Base-by-base conservation (phyloP, 2,797 vertebrate species). In the Lepidocolaptes lacrymiger region DNA sequence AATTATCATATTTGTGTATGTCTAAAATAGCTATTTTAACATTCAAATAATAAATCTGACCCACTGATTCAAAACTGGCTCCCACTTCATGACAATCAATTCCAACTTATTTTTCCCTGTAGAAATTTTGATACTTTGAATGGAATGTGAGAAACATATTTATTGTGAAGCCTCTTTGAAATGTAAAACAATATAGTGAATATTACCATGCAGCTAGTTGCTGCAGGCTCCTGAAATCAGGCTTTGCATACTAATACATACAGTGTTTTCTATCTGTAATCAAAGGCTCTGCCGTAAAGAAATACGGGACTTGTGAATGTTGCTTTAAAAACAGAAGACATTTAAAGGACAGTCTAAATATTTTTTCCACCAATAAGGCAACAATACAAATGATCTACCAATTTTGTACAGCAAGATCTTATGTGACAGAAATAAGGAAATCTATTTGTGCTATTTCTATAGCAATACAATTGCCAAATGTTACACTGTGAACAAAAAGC, bases 211-310 rank as follows among this genome's bases (percentile, higher is more conserved):
- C 66, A 87, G 85, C 73, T 75, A 94, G 91, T 92, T 92, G 92
- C 95, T 95, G 89, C 95, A 95, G 61, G 66, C 85, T 96, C 79
- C 83, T 95, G 87, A 96, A 96, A 96, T 81, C 88, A 96, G 71
- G 89, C 71, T 97, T 75, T 96, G 85, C 93, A 97, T 96, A 94
- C 61, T 95, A 97, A 96, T 95, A 89, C 28, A 80, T 62, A 96
- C 46, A 94, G 56, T 55, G 80, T 68, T 95, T 77, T 92, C 82
- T 51, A 95, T 81, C 73, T 94, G 69, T 89, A 98, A 95, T 96
- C 84, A 95, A 95, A 92, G 6, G 36, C 61, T 91, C 84, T 0
- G 3, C 82, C 80, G 95, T 92, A 91, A 55, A 94, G 68, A 91
- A 95, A 96, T n/a, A 73, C 1, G 5, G 36, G 67, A 93, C 74